A percentile compares a stretch with the other conserved stretches of the same genome.
These are phyloP conservation scores for Muscina levida DNA, from an alignment of 2,888 invertebrate species.

Conservation along the genomic window DNA sequence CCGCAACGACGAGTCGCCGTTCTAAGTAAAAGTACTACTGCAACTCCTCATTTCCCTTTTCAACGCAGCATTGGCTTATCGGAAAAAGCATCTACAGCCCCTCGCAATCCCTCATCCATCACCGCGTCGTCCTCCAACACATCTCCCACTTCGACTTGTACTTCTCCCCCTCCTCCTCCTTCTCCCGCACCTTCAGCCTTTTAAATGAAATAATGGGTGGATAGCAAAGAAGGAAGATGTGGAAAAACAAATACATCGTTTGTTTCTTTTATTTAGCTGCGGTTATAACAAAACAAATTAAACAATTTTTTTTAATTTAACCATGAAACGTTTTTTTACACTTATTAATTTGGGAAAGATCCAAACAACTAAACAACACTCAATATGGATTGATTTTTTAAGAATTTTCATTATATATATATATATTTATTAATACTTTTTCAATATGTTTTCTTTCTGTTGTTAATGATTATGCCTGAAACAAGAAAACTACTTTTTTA, in stretches of 20 bases:
- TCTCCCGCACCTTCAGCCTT: constrained; percentile 19
- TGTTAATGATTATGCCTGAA: constrained; percentile 22
- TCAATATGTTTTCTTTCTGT: neutral
- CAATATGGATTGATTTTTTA: constrained; percentile 26
- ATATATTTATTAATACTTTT: constrained; percentile 18
- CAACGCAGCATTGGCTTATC: constrained; percentile 40
- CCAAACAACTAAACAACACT: neutral
- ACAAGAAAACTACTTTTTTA: constrained; percentile 21
- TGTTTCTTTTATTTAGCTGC: constrained; percentile 43
- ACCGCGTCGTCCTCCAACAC: constrained; percentile 26
- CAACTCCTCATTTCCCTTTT: constrained; percentile 40
- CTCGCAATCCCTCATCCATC: constrained; percentile 4
- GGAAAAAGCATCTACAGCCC: constrained; percentile 48
- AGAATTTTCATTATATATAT: constrained; percentile 18
- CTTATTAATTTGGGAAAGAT: neutral
- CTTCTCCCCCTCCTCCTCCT: constrained; percentile 20
- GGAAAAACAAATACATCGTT: neutral
- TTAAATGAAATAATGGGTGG: constrained; percentile 12
- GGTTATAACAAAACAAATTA: constrained; percentile 9
- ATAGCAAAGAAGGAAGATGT: neutral
- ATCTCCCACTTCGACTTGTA: constrained; percentile 34
- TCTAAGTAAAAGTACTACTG: constrained; percentile 37
- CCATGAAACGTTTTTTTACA: constrained; percentile 6
- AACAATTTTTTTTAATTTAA: constrained; percentile 20
- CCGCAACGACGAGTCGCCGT: constrained; percentile 44